A percentile compares a stretch with the other conserved stretches of the same genome.
Conservation (phyloP, 1,140 invertebrate genomes). For the Stratiolaelaps scimitus region DNA sequence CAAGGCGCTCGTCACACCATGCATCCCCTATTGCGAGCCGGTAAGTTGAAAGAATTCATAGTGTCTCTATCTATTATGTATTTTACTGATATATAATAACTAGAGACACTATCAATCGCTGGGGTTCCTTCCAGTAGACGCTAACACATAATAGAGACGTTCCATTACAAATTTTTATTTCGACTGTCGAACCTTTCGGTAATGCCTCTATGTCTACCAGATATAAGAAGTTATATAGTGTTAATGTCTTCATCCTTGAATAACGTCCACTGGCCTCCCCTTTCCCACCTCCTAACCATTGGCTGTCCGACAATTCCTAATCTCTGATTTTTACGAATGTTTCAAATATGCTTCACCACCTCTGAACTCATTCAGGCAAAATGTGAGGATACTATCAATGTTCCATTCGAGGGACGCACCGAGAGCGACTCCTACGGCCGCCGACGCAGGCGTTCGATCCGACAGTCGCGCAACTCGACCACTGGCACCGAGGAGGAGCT, state of each 20-base stretch:
- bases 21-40: conserved; percentile 78
- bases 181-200: too few species aligned
- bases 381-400: conserved; percentile 62
- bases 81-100: conserved; percentile 25
- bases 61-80: conserved; percentile 1
- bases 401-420: conserved; percentile 56
- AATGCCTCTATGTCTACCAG: too few species aligned
- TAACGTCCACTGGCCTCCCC: neutral
- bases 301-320: too few species aligned
- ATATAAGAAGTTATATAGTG: too few species aligned
- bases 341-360: conserved; percentile 77
- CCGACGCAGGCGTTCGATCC: conserved; percentile 2
- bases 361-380: conserved; percentile 70
- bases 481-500: conserved; percentile 52
- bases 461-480: conserved; percentile 39
- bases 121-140: too few species aligned
- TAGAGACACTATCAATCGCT: conserved; percentile 53
- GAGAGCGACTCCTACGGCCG: conserved; percentile 31
- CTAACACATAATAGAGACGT: too few species aligned
- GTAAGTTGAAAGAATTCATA: conserved; percentile 39
- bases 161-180: too few species aligned
- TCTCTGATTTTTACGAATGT: too few species aligned
- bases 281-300: too few species aligned
- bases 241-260: too few species aligned
- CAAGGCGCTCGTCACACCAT: conserved; percentile 78